Evolutionary conservation across 2,797 vertebrate species (phyloP).

Genomic region (Macroramphosus scolopax): DNA sequence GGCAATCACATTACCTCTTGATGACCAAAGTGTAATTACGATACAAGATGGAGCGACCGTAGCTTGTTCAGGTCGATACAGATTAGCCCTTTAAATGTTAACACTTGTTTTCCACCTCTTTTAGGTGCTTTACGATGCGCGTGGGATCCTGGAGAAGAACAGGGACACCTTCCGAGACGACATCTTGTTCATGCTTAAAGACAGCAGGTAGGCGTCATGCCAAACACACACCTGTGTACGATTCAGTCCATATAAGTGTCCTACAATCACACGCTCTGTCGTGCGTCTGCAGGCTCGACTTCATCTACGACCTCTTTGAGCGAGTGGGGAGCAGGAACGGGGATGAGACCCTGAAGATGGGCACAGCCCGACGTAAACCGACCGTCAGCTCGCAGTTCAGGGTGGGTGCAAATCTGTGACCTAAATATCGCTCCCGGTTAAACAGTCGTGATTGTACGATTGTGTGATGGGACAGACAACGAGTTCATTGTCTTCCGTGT

Average conservation of each 20-base stretch:
- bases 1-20: no score
- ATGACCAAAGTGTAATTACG: no score
- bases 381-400: slow-evolving; percentile 90
- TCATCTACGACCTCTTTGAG: slow-evolving; percentile 94
- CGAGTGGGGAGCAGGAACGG: slow-evolving; percentile 85
- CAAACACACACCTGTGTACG: not conserved
- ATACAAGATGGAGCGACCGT: no score
- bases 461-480: slow-evolving; percentile 28
- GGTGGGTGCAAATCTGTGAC: slow-evolving; percentile 50
- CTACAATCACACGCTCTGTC: not conserved
- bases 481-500: slow-evolving; percentile 32
- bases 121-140: slow-evolving; percentile 88
- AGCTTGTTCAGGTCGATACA: no score
- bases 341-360: slow-evolving; percentile 90
- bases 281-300: slow-evolving; percentile 82
- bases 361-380: slow-evolving; percentile 88
- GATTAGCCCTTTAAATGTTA: no score
- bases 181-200: slow-evolving; percentile 88
- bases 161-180: slow-evolving; percentile 93
- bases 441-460: slow-evolving; percentile 14
- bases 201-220: slow-evolving; percentile 81
- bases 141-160: slow-evolving; percentile 92
- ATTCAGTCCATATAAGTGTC: not conserved
- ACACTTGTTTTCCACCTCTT: not conserved
- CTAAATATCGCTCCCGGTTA: slow-evolving; percentile 7